Evolutionary conservation across 1,140 invertebrate genomes (phyloP), one percentile per base, ranked within the genome.

Genomic region (Diprion similis): DNA sequence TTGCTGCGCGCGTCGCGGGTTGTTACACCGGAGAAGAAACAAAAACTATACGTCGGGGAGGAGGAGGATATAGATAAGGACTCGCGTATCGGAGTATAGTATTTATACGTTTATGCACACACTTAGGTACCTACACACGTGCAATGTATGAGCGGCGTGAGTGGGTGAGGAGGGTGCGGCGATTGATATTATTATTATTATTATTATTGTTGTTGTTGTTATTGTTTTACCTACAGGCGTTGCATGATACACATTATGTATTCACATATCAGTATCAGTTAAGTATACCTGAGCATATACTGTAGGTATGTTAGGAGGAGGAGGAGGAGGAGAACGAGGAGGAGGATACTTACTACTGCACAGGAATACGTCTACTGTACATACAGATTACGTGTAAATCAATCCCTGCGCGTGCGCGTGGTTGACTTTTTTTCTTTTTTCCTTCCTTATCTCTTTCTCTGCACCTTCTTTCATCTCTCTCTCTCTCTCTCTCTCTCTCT

Each of bases 401-500:
- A 17, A 70, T 19, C 45, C 37, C 24, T 69, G 37, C 13, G 17
- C 70, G 45, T 64, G 11, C 59, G 46, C 66, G 66, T 64, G 19
- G 45, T 59, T 65, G n/a, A 59, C 24, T 65, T 71, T 71, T 65
- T 45, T 18, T 71, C 47, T 37, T 37, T 37, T 47, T 77, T 76
- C 67, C 76, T 74, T 71, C 74, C 74, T 10, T 69, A 46, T 73
- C 47, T 73, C 47, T 73, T n/a, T 51, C 71, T 71, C 69, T 46
- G 4, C 45, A 11, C 64, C 19, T 19, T 66, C 64, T 59, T 48
- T 74, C 46, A 45, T 67, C 68, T 72, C 48, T 70, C 71, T 75
- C 72, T 70, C 73, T 70, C 59, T 71, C 11, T 71, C 37, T 69
- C 72, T 66, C 66, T 72, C 71, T 74, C 73, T 78, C 74, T 72